phyloP scores from a whole-genome alignment of 2,888 invertebrate species.

The Orthosia gothica region DNA sequence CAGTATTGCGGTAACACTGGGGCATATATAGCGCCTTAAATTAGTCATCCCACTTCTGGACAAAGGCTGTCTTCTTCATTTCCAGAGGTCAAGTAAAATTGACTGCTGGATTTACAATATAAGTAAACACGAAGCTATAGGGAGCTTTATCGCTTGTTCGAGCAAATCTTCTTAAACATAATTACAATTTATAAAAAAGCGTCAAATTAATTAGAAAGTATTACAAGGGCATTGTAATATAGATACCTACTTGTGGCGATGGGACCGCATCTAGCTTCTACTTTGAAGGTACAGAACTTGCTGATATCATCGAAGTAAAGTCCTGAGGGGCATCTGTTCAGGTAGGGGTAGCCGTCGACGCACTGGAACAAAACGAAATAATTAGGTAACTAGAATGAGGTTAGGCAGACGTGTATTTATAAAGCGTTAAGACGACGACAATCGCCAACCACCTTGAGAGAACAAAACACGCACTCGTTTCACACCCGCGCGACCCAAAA shows the following conservation, averaged over 20 bases:
- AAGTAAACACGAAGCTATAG: not conserved
- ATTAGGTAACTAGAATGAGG: too few relatives aligned
- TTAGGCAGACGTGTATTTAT: not conserved
- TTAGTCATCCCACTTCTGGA: not conserved
- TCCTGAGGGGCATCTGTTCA: slow-evolving; percentile 97
- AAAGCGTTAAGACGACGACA: too few relatives aligned
- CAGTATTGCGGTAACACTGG: too few relatives aligned
- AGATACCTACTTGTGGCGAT: slow-evolving; percentile 95
- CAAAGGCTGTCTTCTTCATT: not conserved
- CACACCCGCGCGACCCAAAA: too few relatives aligned
- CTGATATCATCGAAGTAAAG: slow-evolving; percentile 97
- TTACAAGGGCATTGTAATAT: slow-evolving; percentile 40
- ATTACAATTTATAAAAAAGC: not conserved
- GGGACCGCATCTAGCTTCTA: slow-evolving; percentile 97
- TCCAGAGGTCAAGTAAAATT: too few relatives aligned
- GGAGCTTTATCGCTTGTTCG: not conserved
- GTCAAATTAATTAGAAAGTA: slow-evolving; percentile 12
- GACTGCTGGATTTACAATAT: not conserved
- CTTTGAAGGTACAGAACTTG: slow-evolving; percentile 97
- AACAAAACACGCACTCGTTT: too few relatives aligned
- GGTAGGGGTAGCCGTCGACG: slow-evolving; percentile 97
- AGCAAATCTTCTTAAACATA: not conserved
- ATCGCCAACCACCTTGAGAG: too few relatives aligned
- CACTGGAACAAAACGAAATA: slow-evolving; percentile 92
- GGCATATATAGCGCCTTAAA: too few relatives aligned